These are phyloP conservation scores for Decapterus maruadsi DNA, from an alignment of 2,797 vertebrate genomes.

Conservation along the genomic window DNA sequence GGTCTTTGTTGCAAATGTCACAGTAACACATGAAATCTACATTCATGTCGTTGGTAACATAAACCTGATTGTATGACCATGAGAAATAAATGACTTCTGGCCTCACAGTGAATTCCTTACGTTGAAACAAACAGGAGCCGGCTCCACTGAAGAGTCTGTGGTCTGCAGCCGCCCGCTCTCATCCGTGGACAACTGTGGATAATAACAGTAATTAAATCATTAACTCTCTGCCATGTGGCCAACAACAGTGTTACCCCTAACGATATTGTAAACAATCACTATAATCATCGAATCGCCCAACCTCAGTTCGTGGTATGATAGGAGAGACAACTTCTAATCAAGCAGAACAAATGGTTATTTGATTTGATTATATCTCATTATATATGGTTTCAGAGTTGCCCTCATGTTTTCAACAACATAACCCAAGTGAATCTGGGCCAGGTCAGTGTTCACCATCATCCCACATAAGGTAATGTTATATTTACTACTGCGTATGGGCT, in stretches of 20 bases:
- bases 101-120: background rate
- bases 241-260: background rate
- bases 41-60: background rate
- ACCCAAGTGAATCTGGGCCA: background rate
- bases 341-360: background rate
- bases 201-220: background rate
- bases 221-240: background rate
- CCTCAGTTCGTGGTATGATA: background rate
- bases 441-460: conserved; percentile 14
- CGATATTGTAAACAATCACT: background rate
- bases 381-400: background rate
- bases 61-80: background rate
- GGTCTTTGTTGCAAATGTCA: background rate
- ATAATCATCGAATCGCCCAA: background rate
- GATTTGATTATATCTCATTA: background rate
- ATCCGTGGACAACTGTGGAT: background rate
- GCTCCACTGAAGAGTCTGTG: background rate
- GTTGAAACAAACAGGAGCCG: rapidly evolving
- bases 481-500: conserved; percentile 10
- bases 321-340: background rate
- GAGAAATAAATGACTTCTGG: background rate
- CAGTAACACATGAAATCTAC: background rate
- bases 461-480: conserved; percentile 19
- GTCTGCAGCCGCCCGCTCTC: background rate
- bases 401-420: background rate